Base-by-base conservation (phyloP, 2,797 vertebrate genomes). In the Onychomys torridus region DNA sequence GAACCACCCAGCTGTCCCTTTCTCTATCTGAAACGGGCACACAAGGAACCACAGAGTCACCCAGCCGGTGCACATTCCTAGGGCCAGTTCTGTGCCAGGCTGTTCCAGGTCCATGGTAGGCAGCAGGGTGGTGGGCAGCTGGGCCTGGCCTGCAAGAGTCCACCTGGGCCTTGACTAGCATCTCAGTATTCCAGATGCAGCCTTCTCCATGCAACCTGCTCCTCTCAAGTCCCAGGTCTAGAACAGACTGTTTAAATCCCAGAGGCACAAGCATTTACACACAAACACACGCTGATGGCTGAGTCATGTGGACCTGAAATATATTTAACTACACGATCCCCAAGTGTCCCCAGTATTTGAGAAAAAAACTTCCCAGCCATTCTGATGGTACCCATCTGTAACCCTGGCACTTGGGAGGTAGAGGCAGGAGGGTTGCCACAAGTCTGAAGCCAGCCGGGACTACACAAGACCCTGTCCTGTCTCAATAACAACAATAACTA, bases 1-100 rank as follows among this genome's bases (percentile, higher is more conserved):
- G 46, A 29, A 59, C 6, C 6, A 1, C 71, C 23, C 1, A 0
- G 13, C 2, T 2, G 63, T 19, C 19, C 5, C 34, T 16, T 37
- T 61, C 21, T 11, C 16, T 46, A 3, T 52, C 37, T 43, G 87
- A 55, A 77, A 89, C 79, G 6, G 59, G 86, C 43, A 19, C 1
- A 4, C 17, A 32, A 79, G 25, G 65, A 16, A 37, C 2, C n/a
- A 71, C 1, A 0, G 0, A 71, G 25, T 23, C 71, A 65, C n/a
- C 67, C 16, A 3, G 46, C 21, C 89, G 29, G 0, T 13, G 23
- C n/a, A 17, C 57, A 79, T 71, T 94, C 59, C 65, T 0, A 25
- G 63, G 71, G 59, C 37, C 76, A 0, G 4, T 61, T 67, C 37
- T 1, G 21, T 82, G 93, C 76, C 95, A 71, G 81, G 69, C 1